Evolutionary conservation across 2,797 vertebrate species (phyloP), one percentile per base, ranked within the genome.

Genomic region (Alauda arvensis): DNA sequence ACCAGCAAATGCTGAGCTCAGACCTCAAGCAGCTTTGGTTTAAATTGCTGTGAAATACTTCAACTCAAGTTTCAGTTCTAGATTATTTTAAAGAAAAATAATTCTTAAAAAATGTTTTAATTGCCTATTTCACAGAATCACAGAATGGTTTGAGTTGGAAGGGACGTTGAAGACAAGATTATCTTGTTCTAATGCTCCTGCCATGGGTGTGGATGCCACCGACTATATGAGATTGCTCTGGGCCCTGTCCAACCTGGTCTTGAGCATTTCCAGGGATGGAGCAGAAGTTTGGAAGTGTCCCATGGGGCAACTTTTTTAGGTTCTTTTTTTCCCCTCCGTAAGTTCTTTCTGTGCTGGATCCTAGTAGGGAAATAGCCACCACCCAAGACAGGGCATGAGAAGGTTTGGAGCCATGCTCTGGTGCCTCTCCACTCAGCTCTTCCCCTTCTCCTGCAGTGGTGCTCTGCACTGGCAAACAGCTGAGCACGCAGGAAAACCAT

Each of bases 401-500:
- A 39, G 25, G 16, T 60, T 39, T 48, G 61, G 33, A 89, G n/a
- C 42, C 13, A 2, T 49, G 34, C 18, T 83, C 18, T 69, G 39
- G 18, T 4, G 4, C 24, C 15, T 52, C 42, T 49, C 71, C 1
- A 1, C 39, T 71, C 12, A 5, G 18, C 10, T 71, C 60, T 55
- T 68, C 52, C 45, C 37, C 23, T 79, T 83, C 23, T 60, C 24
- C 40, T 13, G 2, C 3, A 7, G 5, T 28, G 46, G 29, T 63
- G 59, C 46, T 3, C 6, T 67, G 33, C 0, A 1, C 45, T 88
- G 53, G 46, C 33, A 49, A 45, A 42, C 20, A 49, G 62, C 26
- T 8, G 20, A 37, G 40, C 48, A 40, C 0, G 0, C 1, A 7
- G 6, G 31, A 31, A 45, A 63, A n/a, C 51, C 6, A 1, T 1